Percentiles rank a stretch among this genome's conserved stretches.
phyloP scores from a whole-genome alignment of 2,888 invertebrate genomes.

The Ophion obscuratus region DNA sequence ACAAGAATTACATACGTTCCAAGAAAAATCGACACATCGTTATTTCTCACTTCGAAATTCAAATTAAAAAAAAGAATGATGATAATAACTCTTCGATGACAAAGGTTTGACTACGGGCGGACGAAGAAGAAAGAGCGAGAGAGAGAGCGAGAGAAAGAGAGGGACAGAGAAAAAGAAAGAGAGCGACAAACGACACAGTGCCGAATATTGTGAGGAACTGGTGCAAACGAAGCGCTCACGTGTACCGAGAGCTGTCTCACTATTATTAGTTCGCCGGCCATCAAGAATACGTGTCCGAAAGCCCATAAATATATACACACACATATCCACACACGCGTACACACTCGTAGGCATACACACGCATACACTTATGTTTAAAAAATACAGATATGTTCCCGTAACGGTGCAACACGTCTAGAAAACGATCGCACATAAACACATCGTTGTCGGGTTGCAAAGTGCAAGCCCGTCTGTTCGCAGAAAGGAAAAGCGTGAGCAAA shows the following conservation, averaged over 20 bases:
- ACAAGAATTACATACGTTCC: too few relatives aligned
- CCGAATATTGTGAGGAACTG: conserved; percentile 2
- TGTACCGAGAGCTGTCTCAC: conserved; percentile 8
- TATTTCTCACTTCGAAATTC: too few relatives aligned
- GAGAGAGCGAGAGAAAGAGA: too few relatives aligned
- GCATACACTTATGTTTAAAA: too few relatives aligned
- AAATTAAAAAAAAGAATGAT: too few relatives aligned
- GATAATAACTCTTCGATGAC: too few relatives aligned
- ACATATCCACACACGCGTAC: not conserved
- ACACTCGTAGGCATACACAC: not conserved
- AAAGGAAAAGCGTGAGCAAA: conserved; percentile 44
- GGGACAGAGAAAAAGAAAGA: too few relatives aligned
- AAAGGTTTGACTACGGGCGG: too few relatives aligned
- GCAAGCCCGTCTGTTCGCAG: conserved; percentile 47
- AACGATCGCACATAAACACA: conserved; percentile 17
- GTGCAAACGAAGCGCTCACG: conserved; percentile 11
- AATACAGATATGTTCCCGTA: not conserved
- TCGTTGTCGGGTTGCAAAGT: conserved; percentile 47
- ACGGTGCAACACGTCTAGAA: conserved; percentile 10
- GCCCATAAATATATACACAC: not conserved
- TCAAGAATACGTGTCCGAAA: not conserved
- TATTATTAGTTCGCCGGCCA: conserved; percentile 37
- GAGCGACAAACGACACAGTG: not conserved
- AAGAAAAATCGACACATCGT: too few relatives aligned
- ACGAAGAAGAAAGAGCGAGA: too few relatives aligned